Conservation (phyloP, 2,797 vertebrate species). For the Hafferia zeledoni region DNA sequence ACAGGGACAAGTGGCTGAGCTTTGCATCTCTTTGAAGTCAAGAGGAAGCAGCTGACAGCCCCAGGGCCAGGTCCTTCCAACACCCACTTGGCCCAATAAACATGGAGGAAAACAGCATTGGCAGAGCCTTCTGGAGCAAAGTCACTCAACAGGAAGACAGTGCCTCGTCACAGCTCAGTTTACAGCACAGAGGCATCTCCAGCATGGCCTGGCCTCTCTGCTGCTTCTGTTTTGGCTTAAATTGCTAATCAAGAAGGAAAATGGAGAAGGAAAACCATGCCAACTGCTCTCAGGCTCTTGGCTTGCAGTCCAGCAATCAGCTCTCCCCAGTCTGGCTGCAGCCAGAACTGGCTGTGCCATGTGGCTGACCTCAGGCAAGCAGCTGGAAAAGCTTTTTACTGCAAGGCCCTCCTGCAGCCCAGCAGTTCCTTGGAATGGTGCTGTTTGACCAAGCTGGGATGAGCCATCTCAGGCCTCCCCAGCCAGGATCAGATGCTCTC, state of each 20-base stretch:
- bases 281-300: slow-evolving; percentile 24
- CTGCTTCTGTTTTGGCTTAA: slow-evolving; percentile 18
- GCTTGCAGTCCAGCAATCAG: background rate
- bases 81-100: background rate
- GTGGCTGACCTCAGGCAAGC: background rate
- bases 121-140: background rate
- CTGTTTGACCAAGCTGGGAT: background rate
- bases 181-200: background rate
- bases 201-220: background rate
- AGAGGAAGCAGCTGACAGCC: background rate
- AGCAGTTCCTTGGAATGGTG: background rate
- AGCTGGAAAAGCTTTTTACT: background rate
- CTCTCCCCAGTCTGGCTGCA: background rate
- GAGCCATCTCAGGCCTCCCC: background rate
- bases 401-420: background rate
- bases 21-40: background rate
- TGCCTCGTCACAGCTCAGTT: background rate
- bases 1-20: background rate
- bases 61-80: background rate
- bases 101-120: background rate
- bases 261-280: background rate
- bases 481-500: background rate
- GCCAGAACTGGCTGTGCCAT: background rate
- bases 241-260: slow-evolving; percentile 16
- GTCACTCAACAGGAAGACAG: background rate